phyloP scores from a whole-genome alignment of 1,140 invertebrate species.

The Apis mellifera region Amel_HAv3.1 CM009931.2:8735501-8736000 shows the following conservation, averaged over 20 bases:
- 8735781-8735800: conserved; percentile 55
- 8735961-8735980: not conserved
- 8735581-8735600: not conserved
- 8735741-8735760: conserved; percentile 66
- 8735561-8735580: too few relatives aligned
- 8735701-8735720: conserved; percentile 61
- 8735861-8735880: conserved; percentile 8
- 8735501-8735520: too few relatives aligned
- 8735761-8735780: conserved; percentile 63
- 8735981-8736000: not conserved
- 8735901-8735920: not conserved
- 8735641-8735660: conserved; percentile 17
- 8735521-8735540: too few relatives aligned
- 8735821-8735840: conserved; percentile 59
- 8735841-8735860: conserved; percentile 62
- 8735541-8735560: not conserved
- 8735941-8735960: not conserved
- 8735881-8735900: conserved; percentile 15
- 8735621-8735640: conserved; percentile 63
- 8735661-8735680: conserved; percentile 31
- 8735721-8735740: conserved; percentile 58
- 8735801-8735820: conserved; percentile 26
- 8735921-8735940: not conserved
- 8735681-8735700: conserved; percentile 64
- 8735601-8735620: conserved; percentile 60